A percentile compares a stretch with the other conserved stretches of the same genome.
phyloP scores from a whole-genome alignment of 2,113 vertebrate species.

The Megaptera novaeangliae region DNA sequence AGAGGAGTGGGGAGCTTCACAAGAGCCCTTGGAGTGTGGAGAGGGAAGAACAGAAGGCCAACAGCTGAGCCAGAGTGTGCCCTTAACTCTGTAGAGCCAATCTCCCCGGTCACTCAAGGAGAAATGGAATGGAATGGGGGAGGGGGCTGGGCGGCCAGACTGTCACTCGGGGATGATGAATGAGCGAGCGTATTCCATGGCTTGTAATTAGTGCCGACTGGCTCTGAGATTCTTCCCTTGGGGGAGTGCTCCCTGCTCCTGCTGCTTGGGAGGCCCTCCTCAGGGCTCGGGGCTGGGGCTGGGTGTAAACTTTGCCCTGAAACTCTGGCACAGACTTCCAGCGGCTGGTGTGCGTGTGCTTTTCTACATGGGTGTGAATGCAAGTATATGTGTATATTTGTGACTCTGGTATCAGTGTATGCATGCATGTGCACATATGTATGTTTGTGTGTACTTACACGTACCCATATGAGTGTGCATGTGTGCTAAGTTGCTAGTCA shows the following conservation, averaged over 20 bases:
- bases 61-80: not conserved
- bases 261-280: not conserved
- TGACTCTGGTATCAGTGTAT: not conserved
- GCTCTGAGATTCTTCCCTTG: not conserved
- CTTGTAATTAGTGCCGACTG: not conserved
- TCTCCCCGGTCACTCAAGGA: not conserved
- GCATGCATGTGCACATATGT: not conserved
- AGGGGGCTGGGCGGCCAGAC: not conserved
- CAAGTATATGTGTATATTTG: not conserved
- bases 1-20: accelerated
- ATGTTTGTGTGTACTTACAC: not conserved
- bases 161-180: conserved; percentile 27
- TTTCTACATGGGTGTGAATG: not conserved
- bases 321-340: not conserved
- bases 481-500: not conserved
- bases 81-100: not conserved
- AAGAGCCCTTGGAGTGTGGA: accelerated
- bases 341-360: not conserved
- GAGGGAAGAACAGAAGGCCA: not conserved
- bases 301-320: not conserved
- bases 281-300: not conserved
- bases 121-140: not conserved
- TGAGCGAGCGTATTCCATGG: not conserved
- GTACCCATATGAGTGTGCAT: no score
- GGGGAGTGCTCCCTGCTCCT: not conserved